Percentiles rank a stretch among this genome's conserved stretches.
phyloP scores from a whole-genome alignment of 2,888 invertebrate species.

The Meta bourneti region DNA sequence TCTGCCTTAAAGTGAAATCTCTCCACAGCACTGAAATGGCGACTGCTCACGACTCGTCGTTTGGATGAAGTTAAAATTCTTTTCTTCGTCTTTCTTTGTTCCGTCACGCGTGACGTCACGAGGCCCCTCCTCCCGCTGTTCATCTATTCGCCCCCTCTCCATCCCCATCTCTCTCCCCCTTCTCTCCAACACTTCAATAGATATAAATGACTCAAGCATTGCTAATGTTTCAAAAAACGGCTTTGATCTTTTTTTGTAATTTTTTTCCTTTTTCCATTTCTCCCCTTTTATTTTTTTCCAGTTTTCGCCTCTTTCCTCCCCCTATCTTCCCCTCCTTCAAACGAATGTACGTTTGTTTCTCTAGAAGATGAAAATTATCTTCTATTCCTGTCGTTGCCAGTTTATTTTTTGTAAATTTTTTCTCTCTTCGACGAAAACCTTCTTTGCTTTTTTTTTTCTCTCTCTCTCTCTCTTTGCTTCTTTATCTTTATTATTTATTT shows the following conservation, averaged over 20 bases:
- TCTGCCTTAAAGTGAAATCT: too few relatives aligned
- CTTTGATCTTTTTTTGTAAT: slow-evolving; percentile 72
- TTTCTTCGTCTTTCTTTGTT: slow-evolving; percentile 55
- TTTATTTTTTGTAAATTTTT: slow-evolving; percentile 8
- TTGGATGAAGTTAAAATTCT: slow-evolving; percentile 39
- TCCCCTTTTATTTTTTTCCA: slow-evolving; percentile 14
- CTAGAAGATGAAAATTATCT: slow-evolving; percentile 73
- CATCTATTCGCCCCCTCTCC: slow-evolving; percentile 51
- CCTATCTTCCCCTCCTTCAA: slow-evolving; percentile 25
- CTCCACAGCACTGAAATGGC: slow-evolving; percentile 38
- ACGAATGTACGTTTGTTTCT: slow-evolving; percentile 73
- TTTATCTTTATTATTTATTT: slow-evolving; percentile 73
- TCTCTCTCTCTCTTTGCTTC: slow-evolving; percentile 6
- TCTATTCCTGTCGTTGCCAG: slow-evolving; percentile 60
- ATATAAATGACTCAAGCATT: slow-evolving; percentile 75
- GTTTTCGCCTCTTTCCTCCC: slow-evolving; percentile 7
- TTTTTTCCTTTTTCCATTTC: slow-evolving; percentile 10
- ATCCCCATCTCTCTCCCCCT: slow-evolving; percentile 23
- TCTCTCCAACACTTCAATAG: slow-evolving; percentile 75
- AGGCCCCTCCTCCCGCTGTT: slow-evolving; percentile 47
- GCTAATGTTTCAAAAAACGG: slow-evolving; percentile 76
- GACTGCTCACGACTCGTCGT: slow-evolving; percentile 38
- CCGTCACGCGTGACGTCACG: slow-evolving; percentile 66
- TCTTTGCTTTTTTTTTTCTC: slow-evolving; percentile 42
- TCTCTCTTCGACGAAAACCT: slow-evolving; percentile 39